A percentile compares a stretch with the other conserved stretches of the same genome.
These are phyloP conservation scores for Xylocopa sonorina DNA, from an alignment of 1,140 invertebrate genomes.

Conservation along the genomic window DNA sequence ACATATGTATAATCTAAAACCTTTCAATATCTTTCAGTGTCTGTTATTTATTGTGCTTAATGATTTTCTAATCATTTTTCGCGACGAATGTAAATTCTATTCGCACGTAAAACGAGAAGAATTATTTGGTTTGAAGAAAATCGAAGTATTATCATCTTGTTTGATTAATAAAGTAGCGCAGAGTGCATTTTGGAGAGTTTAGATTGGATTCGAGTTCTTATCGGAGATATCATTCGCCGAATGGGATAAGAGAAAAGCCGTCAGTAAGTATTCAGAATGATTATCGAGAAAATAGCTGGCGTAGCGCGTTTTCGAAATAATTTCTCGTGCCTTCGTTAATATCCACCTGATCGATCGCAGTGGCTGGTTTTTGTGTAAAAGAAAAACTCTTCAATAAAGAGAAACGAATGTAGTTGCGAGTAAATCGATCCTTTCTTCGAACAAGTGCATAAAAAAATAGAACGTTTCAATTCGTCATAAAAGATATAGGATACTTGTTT, in stretches of 20 bases:
- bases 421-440: not conserved
- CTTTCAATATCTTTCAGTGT: not conserved
- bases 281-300: conserved; percentile 47
- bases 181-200: conserved; percentile 54
- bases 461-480: not conserved
- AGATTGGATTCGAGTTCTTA: conserved; percentile 64
- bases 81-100: not conserved
- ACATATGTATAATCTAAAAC: too few relatives aligned
- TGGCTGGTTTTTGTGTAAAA: not conserved
- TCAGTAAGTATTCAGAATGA: conserved; percentile 57
- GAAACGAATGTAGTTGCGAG: not conserved
- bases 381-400: too few relatives aligned
- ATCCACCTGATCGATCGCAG: not conserved
- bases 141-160: conserved; percentile 32
- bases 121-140: not conserved
- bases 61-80: not conserved
- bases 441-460: not conserved
- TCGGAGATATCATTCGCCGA: conserved; percentile 63
- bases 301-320: conserved; percentile 29
- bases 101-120: not conserved
- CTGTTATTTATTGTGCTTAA: not conserved
- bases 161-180: conserved; percentile 69
- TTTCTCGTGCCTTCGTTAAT: conserved; percentile 7
- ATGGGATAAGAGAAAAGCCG: conserved; percentile 57
- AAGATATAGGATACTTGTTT: not conserved